phyloP scores from a whole-genome alignment of 2,113 vertebrate genomes.

The Solea senegalensis region DNA sequence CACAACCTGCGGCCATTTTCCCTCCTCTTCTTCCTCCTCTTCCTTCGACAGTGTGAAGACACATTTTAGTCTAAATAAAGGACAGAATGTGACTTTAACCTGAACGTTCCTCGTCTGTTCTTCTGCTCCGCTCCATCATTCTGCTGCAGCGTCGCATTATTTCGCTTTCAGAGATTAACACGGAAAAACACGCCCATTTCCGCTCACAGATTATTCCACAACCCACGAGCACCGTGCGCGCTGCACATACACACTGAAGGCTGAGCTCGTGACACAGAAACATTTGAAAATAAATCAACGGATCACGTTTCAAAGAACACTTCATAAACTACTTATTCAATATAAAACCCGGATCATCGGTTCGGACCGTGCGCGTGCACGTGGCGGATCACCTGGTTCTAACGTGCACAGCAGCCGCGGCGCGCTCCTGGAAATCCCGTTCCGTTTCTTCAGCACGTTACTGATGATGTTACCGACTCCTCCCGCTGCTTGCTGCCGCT shows the following conservation, averaged over 20 bases:
- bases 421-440: conserved; percentile 93
- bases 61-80: neutral
- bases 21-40: neutral
- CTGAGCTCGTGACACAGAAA: no score
- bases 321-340: no score
- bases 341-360: no score
- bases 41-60: neutral
- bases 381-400: conserved; percentile 88
- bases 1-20: conserved; percentile 32
- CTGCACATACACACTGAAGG: no score
- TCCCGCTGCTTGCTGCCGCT: conserved; percentile 81
- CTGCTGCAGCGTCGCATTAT: conserved; percentile 3
- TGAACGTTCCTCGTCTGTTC: conserved; percentile 37
- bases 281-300: no score
- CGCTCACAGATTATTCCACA: conserved; percentile 50
- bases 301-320: no score
- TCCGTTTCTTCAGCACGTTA: conserved; percentile 94
- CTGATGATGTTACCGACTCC: conserved; percentile 94
- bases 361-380: no score
- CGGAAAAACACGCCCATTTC: conserved; percentile 65
- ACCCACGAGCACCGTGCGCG: no score
- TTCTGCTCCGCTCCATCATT: conserved; percentile 40
- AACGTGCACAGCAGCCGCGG: conserved; percentile 95
- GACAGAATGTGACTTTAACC: conserved; percentile 46
- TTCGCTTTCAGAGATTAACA: conserved; percentile 57